Evolutionary conservation across 2,113 vertebrate species (phyloP).

Genomic region (Malurus alboscapulatus): DNA sequence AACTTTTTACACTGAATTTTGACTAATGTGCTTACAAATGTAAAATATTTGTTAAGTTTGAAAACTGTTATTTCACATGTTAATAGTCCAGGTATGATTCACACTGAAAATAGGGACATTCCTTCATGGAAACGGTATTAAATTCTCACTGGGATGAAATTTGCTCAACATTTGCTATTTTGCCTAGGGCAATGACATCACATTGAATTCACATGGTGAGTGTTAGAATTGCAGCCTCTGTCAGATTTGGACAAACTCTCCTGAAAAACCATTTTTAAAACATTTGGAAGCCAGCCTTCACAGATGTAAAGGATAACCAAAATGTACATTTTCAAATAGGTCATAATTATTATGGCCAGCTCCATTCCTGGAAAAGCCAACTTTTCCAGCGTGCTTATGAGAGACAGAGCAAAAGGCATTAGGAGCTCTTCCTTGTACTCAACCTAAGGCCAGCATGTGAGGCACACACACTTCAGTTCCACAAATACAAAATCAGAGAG

Average conservation of each 20-base stretch:
- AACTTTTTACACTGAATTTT: not conserved
- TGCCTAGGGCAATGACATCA: not conserved
- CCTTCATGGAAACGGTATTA: not conserved
- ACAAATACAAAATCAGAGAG: not conserved
- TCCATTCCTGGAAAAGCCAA: not conserved
- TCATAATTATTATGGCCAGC: not conserved
- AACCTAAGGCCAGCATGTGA: fast-evolving
- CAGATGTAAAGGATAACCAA: not conserved
- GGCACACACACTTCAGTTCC: not conserved
- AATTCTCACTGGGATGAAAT: not conserved
- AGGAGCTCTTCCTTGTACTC: not conserved
- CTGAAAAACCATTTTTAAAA: not conserved
- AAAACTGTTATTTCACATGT: not conserved
- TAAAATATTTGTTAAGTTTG: not conserved
- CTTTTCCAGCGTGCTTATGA: not conserved
- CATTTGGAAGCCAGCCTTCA: not conserved
- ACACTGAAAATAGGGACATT: not conserved
- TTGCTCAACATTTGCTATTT: conserved; percentile 14
- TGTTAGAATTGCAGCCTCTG: not conserved
- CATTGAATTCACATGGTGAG: not conserved
- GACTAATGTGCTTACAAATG: not conserved
- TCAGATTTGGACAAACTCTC: not conserved
- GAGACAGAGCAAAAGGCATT: not conserved
- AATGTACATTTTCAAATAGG: not conserved
- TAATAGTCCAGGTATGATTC: not conserved